phyloP scores from a whole-genome alignment of 2,113 vertebrate species.

The Pteronura brasiliensis region DNA sequence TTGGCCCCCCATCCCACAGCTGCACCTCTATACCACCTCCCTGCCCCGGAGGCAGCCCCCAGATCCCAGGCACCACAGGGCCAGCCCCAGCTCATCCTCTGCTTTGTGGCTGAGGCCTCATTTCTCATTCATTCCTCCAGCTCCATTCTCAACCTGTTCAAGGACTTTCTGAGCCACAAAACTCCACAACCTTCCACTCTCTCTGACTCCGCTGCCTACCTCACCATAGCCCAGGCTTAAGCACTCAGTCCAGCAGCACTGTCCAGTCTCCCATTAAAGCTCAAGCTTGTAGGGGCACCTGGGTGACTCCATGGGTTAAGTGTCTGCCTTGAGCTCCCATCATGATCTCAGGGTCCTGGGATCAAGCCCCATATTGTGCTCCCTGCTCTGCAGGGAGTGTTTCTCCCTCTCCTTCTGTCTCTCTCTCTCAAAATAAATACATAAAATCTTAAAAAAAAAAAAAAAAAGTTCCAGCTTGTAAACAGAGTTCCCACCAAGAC shows the following conservation, averaged over 20 bases:
- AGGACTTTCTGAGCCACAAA: not conserved
- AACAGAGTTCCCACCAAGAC: not conserved
- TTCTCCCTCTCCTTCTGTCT: not conserved
- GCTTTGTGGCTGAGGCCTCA: not conserved
- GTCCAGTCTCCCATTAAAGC: not conserved
- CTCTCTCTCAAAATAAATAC: not conserved
- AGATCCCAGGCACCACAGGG: not conserved
- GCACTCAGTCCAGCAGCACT: not conserved
- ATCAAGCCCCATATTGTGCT: not conserved
- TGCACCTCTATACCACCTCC: not conserved
- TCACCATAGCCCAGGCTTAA: not conserved
- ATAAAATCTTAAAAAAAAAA: not conserved
- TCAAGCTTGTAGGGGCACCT: not conserved
- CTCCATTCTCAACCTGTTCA: not conserved
- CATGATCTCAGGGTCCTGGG: not conserved
- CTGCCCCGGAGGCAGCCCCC: not conserved
- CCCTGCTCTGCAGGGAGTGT: not conserved
- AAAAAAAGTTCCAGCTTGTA: not conserved
- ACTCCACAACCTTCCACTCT: not conserved
- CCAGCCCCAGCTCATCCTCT: not conserved
- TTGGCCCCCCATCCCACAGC: not conserved
- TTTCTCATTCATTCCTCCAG: not conserved
- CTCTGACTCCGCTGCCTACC: not conserved
- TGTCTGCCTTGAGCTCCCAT: not conserved
- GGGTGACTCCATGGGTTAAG: not conserved